Conservation (phyloP, 2,113 vertebrate genomes). For the Phylloscopus trochiloides region DNA sequence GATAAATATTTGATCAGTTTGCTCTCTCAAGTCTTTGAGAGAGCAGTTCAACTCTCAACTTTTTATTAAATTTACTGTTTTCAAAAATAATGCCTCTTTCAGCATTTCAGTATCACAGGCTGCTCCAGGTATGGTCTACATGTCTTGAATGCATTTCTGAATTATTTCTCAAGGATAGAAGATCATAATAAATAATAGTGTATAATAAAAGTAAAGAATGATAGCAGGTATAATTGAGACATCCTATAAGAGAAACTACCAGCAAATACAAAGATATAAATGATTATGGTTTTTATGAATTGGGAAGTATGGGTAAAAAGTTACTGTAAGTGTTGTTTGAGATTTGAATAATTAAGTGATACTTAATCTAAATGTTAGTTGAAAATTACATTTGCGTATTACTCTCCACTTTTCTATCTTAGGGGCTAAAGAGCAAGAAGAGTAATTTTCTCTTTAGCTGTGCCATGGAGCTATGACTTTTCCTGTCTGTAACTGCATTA, state of each 20-base stretch:
- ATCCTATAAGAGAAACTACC: background rate
- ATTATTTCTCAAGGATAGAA: background rate
- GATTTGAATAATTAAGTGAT: background rate
- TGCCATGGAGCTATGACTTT: background rate
- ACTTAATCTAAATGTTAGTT: background rate
- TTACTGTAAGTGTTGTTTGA: background rate
- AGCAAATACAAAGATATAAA: background rate
- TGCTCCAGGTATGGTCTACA: background rate
- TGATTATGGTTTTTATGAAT: background rate
- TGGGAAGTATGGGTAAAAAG: background rate
- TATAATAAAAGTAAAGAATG: background rate
- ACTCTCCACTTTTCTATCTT: background rate
- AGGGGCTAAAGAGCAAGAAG: background rate
- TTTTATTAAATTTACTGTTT: background rate
- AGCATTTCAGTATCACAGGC: background rate
- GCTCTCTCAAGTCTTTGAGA: background rate
- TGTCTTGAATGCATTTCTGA: background rate
- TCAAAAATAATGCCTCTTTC: background rate
- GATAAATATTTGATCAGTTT: background rate
- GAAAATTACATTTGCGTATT: background rate
- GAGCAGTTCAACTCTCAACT: background rate
- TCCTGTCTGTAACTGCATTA: background rate
- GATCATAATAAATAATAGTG: background rate
- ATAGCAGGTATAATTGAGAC: background rate
- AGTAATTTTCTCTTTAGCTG: background rate